Conservation (phyloP, 1,140 invertebrate species). For the Papilio dardanus region DNA sequence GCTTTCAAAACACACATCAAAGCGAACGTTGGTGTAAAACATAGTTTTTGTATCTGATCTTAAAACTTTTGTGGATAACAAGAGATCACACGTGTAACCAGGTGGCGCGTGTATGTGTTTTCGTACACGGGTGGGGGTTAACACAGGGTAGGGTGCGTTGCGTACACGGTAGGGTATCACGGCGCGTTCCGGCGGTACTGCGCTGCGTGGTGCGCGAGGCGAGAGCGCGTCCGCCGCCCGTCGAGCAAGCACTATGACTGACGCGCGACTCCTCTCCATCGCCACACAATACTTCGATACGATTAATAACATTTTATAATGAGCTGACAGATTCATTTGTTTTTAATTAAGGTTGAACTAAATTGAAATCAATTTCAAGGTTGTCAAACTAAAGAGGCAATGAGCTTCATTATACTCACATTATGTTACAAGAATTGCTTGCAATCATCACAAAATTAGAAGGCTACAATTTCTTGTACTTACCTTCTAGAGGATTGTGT, state of each 20-base stretch:
- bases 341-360: neutral
- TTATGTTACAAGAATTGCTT: neutral
- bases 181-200: slow-evolving; percentile 60
- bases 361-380: neutral
- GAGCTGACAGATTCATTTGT: neutral
- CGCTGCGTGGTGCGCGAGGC: slow-evolving; percentile 47
- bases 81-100: slow-evolving; percentile 18
- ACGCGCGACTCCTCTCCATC: slow-evolving; percentile 23
- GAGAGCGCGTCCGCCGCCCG: slow-evolving; percentile 55
- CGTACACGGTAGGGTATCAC: slow-evolving; percentile 47
- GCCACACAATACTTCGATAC: neutral
- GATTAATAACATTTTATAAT: slow-evolving; percentile 10
- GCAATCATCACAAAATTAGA: neutral
- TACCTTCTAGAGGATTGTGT: neutral
- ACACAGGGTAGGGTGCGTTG: slow-evolving; percentile 17
- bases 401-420: neutral
- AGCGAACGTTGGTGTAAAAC: neutral
- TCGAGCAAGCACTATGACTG: slow-evolving; percentile 59
- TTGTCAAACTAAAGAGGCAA: slow-evolving; percentile 5
- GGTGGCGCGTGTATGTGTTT: slow-evolving; percentile 11
- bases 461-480: neutral
- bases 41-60: slow-evolving; percentile 12
- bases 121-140: slow-evolving; percentile 14
- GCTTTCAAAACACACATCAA: slow-evolving; percentile 11
- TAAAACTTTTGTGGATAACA: slow-evolving; percentile 14